Conservation (phyloP, 30 jellyfish, hydroid and myxozoan species). For the Cassiopea xamachana region DNA sequence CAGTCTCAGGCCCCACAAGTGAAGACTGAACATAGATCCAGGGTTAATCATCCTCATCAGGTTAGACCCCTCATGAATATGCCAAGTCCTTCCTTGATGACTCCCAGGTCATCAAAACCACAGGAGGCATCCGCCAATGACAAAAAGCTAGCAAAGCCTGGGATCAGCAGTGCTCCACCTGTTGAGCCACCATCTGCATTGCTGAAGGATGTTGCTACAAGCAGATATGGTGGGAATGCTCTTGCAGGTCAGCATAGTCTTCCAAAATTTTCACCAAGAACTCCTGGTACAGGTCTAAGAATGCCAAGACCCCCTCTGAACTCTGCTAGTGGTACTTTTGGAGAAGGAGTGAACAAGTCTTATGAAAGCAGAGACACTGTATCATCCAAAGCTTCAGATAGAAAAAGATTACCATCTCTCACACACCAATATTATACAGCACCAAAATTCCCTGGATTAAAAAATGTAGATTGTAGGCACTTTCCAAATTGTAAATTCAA, state of each 20-base stretch:
- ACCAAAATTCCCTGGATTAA: background rate
- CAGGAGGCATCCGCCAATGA: background rate
- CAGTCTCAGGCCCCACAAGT: background rate
- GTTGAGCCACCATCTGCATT: conserved; percentile 24
- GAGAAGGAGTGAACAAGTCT: background rate
- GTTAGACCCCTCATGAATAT: conserved; percentile 18
- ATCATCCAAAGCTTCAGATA: background rate
- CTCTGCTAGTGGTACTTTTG: background rate
- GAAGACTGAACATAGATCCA: background rate
- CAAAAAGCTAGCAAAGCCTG: background rate
- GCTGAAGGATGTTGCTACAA: background rate
- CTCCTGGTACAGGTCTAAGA: background rate
- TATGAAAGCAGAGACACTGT: background rate
- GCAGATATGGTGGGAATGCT: background rate
- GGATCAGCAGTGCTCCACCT: conserved; percentile 62
- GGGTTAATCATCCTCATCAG: conserved; percentile 10
- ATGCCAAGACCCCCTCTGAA: background rate
- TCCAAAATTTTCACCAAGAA: conserved; percentile 30
- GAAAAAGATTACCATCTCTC: conserved; percentile 34
- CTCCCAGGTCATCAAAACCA: background rate
- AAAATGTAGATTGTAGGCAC: conserved; percentile 52
- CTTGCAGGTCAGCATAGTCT: background rate
- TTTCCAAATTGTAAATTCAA: conserved; percentile 86
- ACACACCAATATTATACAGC: conserved; percentile 18
- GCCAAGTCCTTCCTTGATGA: conserved; percentile 9